These are phyloP conservation scores for Diachrysia chrysitis DNA, from an alignment of 2,888 invertebrate species.

Conservation along the genomic window DNA sequence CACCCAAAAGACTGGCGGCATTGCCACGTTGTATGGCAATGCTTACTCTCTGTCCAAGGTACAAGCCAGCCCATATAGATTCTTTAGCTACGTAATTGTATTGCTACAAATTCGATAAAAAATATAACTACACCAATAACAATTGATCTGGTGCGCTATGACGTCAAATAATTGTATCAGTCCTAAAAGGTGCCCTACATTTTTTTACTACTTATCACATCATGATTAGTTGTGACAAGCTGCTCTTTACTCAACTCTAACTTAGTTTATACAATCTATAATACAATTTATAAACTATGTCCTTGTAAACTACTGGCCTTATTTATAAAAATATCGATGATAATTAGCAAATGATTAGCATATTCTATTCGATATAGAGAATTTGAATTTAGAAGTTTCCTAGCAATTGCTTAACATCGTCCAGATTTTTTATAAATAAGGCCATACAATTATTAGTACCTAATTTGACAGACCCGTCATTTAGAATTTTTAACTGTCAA, in stretches of 20 bases:
- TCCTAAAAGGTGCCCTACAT: constrained; percentile 33
- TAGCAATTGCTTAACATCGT: too few species aligned
- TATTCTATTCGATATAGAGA: too few species aligned
- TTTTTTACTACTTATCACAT: constrained; percentile 36
- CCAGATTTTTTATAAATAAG: too few species aligned
- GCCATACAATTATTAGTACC: too few species aligned
- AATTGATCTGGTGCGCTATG: constrained; percentile 8
- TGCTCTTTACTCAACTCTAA: constrained; percentile 36
- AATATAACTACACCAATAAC: constrained; percentile 2
- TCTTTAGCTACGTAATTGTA: not conserved
- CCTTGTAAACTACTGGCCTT: too few species aligned
- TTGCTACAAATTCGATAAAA: not conserved
- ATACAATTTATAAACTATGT: constrained; percentile 21
- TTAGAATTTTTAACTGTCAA: not conserved
- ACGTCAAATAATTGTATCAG: constrained; percentile 29
- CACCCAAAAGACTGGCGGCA: too few species aligned
- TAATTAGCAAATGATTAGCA: too few species aligned
- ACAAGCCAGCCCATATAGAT: too few species aligned
- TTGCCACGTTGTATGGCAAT: too few species aligned
- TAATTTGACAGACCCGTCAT: not conserved
- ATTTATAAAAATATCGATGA: too few species aligned
- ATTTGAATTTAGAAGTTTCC: too few species aligned
- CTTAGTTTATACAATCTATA: constrained; percentile 26
- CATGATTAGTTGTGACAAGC: constrained; percentile 44
- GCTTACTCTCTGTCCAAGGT: too few species aligned